A percentile compares a stretch with the other conserved stretches of the same genome.
Evolutionary conservation across 2,888 invertebrate genomes (phyloP).

Genomic region (Sarcophaga subvicina): DNA sequence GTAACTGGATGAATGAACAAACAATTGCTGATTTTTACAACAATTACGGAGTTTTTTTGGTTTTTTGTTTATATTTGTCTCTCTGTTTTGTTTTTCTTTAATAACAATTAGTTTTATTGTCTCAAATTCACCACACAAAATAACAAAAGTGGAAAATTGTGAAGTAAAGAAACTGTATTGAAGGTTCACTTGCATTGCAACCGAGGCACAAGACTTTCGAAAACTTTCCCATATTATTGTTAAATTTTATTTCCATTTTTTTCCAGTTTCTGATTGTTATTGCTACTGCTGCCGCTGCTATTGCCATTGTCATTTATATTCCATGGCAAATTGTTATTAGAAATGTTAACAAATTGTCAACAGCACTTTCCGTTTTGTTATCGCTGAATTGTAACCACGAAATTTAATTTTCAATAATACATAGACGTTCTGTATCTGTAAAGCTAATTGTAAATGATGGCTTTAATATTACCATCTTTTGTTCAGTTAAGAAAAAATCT

Average conservation of each 20-base stretch:
- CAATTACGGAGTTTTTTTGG: constrained; percentile 2
- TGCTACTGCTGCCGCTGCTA: neutral
- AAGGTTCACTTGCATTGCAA: constrained; percentile 10
- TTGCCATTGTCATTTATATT: constrained; percentile 28
- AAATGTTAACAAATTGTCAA: constrained; percentile 63
- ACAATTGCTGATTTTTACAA: constrained; percentile 38
- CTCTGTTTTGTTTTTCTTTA: constrained; percentile 1
- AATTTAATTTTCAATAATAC: neutral
- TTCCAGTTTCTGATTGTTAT: constrained; percentile 12
- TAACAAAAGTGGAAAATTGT: constrained; percentile 14
- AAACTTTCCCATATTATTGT: constrained; percentile 65
- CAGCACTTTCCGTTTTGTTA: constrained; percentile 62
- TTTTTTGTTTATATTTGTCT: neutral
- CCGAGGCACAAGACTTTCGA: constrained; percentile 38
- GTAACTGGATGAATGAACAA: constrained; percentile 50
- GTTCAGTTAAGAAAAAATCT: neutral
- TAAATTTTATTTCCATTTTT: constrained; percentile 23
- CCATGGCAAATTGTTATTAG: constrained; percentile 50
- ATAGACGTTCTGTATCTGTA: neutral
- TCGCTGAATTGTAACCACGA: neutral
- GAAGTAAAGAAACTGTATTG: neutral
- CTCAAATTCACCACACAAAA: neutral
- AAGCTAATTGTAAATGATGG: constrained; percentile 1
- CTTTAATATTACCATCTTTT: neutral
- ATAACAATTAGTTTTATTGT: constrained; percentile 61